Percentiles rank a stretch among this genome's conserved stretches.
phyloP scores from a whole-genome alignment of 2,797 vertebrate species.

The Microchirus variegatus region DNA sequence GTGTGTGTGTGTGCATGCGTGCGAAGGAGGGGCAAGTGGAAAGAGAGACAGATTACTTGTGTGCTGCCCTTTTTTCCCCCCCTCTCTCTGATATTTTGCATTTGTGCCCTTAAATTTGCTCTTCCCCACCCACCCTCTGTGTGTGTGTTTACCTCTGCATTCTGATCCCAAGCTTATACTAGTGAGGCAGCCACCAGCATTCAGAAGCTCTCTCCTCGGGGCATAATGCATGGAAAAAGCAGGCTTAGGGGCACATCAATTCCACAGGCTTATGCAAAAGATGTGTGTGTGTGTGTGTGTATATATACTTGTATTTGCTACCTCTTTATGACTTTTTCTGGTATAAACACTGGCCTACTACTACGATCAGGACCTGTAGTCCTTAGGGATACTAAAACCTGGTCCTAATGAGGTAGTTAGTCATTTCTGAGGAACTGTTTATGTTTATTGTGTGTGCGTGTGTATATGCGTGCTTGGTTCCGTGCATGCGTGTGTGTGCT shows the following conservation, averaged over 20 bases:
- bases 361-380: too few relatives aligned
- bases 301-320: conserved; percentile 19
- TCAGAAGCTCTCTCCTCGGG: conserved; percentile 63
- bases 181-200: conserved; percentile 65
- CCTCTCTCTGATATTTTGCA: conserved; percentile 41
- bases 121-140: conserved; percentile 2
- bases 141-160: conserved; percentile 57
- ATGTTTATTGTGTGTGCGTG: too few relatives aligned
- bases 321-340: conserved; percentile 14
- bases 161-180: conserved; percentile 71
- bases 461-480: too few relatives aligned
- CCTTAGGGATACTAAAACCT: too few relatives aligned
- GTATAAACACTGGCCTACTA: too few relatives aligned
- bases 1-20: conserved; percentile 16
- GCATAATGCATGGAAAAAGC: conserved; percentile 71
- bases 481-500: too few relatives aligned
- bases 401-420: too few relatives aligned
- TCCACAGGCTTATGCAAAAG: conserved; percentile 66
- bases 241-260: conserved; percentile 76
- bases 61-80: neutral
- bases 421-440: too few relatives aligned
- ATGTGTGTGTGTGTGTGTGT: conserved; percentile 20
- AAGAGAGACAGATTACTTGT: neutral
- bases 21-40: neutral
- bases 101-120: conserved; percentile 41